Conservation (phyloP, 2,113 vertebrate genomes). For the Phalacrocorax aristotelis region DNA sequence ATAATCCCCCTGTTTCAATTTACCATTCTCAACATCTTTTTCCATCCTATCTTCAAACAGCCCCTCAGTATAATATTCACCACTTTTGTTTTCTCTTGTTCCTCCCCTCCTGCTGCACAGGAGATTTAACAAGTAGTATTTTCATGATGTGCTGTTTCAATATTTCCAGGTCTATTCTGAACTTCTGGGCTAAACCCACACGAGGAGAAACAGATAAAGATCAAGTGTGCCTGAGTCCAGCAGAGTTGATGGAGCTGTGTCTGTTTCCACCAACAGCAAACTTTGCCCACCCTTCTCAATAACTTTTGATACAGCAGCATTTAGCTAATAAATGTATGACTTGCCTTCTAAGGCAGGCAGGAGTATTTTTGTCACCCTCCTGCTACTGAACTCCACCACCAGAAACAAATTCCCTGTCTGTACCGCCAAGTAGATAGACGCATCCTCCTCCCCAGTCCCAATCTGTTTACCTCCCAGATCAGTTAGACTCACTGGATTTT, state of each 20-base stretch:
- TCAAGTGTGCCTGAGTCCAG: not conserved
- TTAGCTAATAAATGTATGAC: not conserved
- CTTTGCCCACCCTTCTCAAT: not conserved
- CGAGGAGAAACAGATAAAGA: not conserved
- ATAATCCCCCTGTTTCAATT: not conserved
- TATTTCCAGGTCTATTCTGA: not conserved
- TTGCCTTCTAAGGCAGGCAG: not conserved
- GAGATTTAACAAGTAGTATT: not conserved
- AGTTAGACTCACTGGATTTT: not conserved
- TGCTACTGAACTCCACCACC: not conserved
- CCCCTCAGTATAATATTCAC: not conserved
- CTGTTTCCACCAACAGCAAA: not conserved
- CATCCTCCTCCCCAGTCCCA: not conserved
- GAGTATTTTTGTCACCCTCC: not conserved
- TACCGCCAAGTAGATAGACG: accelerated
- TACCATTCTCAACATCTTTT: not conserved
- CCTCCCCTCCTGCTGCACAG: not conserved
- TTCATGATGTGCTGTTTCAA: not conserved
- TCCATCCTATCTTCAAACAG: not conserved
- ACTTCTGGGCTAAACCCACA: not conserved
- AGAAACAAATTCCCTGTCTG: not conserved
- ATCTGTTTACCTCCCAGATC: not conserved
- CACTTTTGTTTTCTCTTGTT: not conserved
- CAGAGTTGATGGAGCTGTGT: not conserved
- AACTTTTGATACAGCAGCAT: not conserved